Evolutionary conservation across 1,140 invertebrate species (phyloP).

Genomic region (Nomia melanderi): DNA sequence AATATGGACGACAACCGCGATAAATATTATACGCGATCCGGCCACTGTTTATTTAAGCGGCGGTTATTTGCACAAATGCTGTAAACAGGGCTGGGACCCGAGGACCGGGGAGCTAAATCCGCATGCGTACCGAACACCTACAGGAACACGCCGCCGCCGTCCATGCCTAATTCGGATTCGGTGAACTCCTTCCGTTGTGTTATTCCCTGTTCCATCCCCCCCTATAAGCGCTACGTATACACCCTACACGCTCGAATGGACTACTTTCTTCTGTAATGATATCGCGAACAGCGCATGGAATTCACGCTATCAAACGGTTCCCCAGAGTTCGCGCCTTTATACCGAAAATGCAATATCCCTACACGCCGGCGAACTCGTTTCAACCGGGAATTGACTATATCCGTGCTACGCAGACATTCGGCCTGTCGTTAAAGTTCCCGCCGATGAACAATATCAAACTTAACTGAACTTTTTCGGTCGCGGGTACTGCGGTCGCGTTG

Average conservation of each 20-base stretch:
- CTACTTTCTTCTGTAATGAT: slow-evolving; percentile 43
- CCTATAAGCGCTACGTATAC: background rate
- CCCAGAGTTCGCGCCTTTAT: slow-evolving; percentile 29
- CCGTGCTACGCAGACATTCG: background rate
- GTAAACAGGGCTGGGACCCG: slow-evolving; percentile 31
- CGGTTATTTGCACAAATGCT: slow-evolving; percentile 52
- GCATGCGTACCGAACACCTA: background rate
- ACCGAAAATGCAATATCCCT: slow-evolving; percentile 44
- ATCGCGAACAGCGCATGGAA: slow-evolving; percentile 41
- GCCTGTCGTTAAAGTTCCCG: background rate
- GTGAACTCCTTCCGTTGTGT: slow-evolving; percentile 8
- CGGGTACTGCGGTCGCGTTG: no score
- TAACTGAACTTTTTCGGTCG: background rate
- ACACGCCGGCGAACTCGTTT: background rate
- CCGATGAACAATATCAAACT: background rate
- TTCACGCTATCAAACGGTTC: slow-evolving; percentile 26
- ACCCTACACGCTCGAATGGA: slow-evolving; percentile 15
- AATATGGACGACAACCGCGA: slow-evolving; percentile 52
- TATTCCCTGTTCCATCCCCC: background rate
- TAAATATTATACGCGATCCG: slow-evolving; percentile 70
- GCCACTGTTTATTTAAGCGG: slow-evolving; percentile 63
- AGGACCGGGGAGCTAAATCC: slow-evolving; percentile 24
- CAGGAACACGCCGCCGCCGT: background rate
- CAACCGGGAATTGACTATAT: background rate
- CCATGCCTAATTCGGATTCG: slow-evolving; percentile 20